Percentiles rank a stretch among this genome's conserved stretches.
Conservation (phyloP, 2,797 vertebrate genomes). For the Zenarchopterus dispar region DNA sequence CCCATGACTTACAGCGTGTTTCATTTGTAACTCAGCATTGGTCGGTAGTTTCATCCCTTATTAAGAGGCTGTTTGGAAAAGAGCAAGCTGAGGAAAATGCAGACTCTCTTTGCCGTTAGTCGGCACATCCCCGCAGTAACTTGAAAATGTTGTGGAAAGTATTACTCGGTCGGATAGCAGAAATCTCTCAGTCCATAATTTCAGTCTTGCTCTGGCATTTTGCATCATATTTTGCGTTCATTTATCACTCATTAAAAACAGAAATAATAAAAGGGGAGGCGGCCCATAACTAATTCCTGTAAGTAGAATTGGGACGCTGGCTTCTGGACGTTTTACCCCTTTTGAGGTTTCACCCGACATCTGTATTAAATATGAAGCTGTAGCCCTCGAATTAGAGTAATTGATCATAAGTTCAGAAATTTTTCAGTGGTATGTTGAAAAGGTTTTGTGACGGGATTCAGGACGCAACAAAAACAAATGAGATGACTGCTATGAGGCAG, state of each 20-base stretch:
- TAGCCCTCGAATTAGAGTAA: too few species aligned
- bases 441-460: too few species aligned
- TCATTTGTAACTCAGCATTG: slow-evolving; percentile 71
- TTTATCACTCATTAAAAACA: slow-evolving; percentile 57
- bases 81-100: slow-evolving; percentile 64
- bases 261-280: slow-evolving; percentile 36
- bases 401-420: too few species aligned
- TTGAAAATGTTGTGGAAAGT: slow-evolving; percentile 77
- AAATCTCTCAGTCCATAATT: slow-evolving; percentile 61
- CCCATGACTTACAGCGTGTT: slow-evolving; percentile 72
- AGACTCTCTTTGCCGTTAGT: slow-evolving; percentile 49
- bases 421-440: too few species aligned
- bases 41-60: slow-evolving; percentile 52
- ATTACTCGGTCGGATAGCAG: slow-evolving; percentile 64
- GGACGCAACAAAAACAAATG: too few species aligned
- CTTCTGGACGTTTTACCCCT: neutral
- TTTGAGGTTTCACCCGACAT: neutral
- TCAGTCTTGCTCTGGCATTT: slow-evolving; percentile 62
- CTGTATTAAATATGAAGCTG: neutral
- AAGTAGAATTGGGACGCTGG: slow-evolving; percentile 37
- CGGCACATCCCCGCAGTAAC: slow-evolving; percentile 51
- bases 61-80: slow-evolving; percentile 72
- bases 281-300: slow-evolving; percentile 29
- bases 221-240: slow-evolving; percentile 66
- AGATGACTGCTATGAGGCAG: neutral